Evolutionary conservation across 2,888 invertebrate species (phyloP).

Genomic region (Therioaphis trifolii): DNA sequence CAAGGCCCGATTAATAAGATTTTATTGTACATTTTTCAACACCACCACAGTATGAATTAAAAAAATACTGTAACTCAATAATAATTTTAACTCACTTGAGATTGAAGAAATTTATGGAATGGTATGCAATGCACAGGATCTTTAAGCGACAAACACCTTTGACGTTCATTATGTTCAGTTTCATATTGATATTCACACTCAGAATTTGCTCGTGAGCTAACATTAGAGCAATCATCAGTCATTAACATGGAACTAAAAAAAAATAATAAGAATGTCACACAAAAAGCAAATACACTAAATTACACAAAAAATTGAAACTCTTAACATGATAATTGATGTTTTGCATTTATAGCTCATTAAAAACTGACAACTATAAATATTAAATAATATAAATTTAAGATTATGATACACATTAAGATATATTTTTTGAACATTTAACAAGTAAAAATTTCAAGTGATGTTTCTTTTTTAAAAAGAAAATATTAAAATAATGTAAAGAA

Average conservation of each 20-base stretch:
- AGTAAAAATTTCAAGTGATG: no score
- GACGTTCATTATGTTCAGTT: constrained; percentile 81
- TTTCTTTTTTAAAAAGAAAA: no score
- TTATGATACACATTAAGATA: no score
- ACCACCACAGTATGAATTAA: neutral
- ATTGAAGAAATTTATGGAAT: constrained; percentile 78
- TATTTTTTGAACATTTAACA: no score
- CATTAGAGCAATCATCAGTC: constrained; percentile 70
- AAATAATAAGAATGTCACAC: no score
- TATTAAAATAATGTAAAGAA: no score
- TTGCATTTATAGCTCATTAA: no score
- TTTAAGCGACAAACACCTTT: constrained; percentile 75
- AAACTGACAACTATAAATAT: no score
- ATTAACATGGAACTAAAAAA: constrained; percentile 69
- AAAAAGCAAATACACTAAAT: no score
- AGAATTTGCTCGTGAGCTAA: constrained; percentile 69
- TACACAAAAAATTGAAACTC: no score
- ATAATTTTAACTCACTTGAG: constrained; percentile 73
- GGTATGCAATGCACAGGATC: constrained; percentile 87
- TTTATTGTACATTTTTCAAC: neutral
- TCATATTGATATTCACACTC: constrained; percentile 73
- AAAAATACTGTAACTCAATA: neutral
- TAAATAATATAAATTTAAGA: no score
- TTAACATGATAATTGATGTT: no score
- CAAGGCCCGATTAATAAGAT: neutral